Conservation (phyloP, 2,113 vertebrate genomes). For the Sylvietta virens region DNA sequence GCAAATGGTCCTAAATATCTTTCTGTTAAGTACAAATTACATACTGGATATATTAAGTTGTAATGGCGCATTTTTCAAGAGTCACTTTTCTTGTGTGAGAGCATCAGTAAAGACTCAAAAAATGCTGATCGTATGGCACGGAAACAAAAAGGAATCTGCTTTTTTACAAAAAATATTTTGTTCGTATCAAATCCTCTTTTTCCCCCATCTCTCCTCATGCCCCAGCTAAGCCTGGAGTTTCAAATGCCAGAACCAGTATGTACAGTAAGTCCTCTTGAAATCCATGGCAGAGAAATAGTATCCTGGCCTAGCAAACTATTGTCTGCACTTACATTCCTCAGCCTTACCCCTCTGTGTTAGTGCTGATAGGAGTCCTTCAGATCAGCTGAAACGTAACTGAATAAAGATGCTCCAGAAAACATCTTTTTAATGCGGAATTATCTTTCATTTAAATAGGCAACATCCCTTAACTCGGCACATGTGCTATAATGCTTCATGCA, state of each 20-base stretch:
- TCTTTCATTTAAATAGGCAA: slow-evolving; percentile 37
- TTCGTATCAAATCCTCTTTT: background rate
- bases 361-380: slow-evolving; percentile 16
- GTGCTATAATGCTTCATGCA: background rate
- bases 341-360: background rate
- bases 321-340: slow-evolving; percentile 33
- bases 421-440: slow-evolving; percentile 42
- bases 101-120: background rate
- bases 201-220: background rate
- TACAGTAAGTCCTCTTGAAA: slow-evolving; percentile 49
- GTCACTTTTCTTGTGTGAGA: slow-evolving; percentile 55
- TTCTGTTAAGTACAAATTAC: slow-evolving; percentile 84
- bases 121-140: background rate
- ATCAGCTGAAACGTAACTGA: slow-evolving; percentile 1
- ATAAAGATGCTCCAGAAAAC: slow-evolving; percentile 45
- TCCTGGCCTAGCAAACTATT: slow-evolving; percentile 22
- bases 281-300: slow-evolving; percentile 49
- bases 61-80: slow-evolving; percentile 77
- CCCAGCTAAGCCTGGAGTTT: slow-evolving; percentile 27
- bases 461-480: slow-evolving; percentile 11
- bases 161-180: slow-evolving; percentile 43
- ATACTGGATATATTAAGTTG: slow-evolving; percentile 80
- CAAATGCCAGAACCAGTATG: slow-evolving; percentile 48
- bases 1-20: slow-evolving; percentile 75
- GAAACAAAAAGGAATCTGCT: slow-evolving; percentile 43